These are phyloP conservation scores for Argynnis bischoffii DNA, from an alignment of 2,888 invertebrate genomes.

Conservation along the genomic window DNA sequence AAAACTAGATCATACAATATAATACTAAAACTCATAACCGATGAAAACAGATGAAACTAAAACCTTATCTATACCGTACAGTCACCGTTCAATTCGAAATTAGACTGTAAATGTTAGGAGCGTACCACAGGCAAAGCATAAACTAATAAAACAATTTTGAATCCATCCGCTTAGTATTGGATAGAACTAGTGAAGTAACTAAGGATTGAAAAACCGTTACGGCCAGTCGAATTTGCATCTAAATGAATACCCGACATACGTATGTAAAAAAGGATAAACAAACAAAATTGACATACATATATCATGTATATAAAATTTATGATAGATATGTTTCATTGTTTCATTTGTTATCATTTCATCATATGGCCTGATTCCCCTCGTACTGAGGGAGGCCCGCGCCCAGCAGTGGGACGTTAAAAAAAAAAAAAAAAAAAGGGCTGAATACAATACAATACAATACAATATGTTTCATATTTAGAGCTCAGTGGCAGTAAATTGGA, in stretches of 20 bases:
- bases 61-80: slow-evolving; percentile 56
- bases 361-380: too few relatives aligned
- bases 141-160: slow-evolving; percentile 28
- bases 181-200: slow-evolving; percentile 5
- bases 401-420: too few relatives aligned
- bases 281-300: too few relatives aligned
- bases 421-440: too few relatives aligned
- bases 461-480: too few relatives aligned
- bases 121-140: slow-evolving; percentile 5
- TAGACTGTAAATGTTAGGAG: slow-evolving; percentile 35
- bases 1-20: background rate
- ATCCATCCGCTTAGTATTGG: slow-evolving; percentile 6
- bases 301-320: too few relatives aligned
- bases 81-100: slow-evolving; percentile 45
- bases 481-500: too few relatives aligned
- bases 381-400: too few relatives aligned
- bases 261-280: background rate
- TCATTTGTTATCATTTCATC: too few relatives aligned
- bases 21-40: background rate
- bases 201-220: slow-evolving; percentile 17
- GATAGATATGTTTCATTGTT: too few relatives aligned
- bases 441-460: too few relatives aligned
- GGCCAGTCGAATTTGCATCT: slow-evolving; percentile 11
- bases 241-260: slow-evolving; percentile 5
- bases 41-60: slow-evolving; percentile 31